These are phyloP conservation scores for Tanytarsus gracilentus DNA, from an alignment of 2,888 invertebrate species.

Conservation along the genomic window DNA sequence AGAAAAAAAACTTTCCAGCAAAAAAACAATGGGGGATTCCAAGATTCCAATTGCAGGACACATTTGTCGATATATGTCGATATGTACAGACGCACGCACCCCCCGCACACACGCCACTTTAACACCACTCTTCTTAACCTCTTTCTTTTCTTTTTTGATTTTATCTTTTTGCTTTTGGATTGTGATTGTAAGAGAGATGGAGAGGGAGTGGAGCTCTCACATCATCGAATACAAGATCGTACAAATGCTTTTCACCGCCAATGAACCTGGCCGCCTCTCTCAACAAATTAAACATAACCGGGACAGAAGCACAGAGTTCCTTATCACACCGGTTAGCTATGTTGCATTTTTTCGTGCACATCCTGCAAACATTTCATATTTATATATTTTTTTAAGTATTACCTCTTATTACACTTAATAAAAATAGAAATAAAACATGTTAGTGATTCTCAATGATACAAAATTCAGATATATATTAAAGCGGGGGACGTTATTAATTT, in stretches of 20 bases:
- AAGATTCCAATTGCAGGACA: not conserved
- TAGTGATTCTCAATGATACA: not conserved
- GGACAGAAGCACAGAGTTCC: not conserved
- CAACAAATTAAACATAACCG: not conserved
- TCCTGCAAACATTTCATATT: conserved; percentile 8
- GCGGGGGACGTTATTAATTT: too few relatives aligned
- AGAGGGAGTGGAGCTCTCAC: too few relatives aligned
- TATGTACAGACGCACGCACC: too few relatives aligned
- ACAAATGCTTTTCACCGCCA: conserved; percentile 2
- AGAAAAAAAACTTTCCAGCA: conserved; percentile 7
- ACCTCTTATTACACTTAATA: not conserved
- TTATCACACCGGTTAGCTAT: conserved; percentile 8
- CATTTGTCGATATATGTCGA: conserved; percentile 9
- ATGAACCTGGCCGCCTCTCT: not conserved
- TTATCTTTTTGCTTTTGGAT: too few relatives aligned
- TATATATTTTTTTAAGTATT: not conserved
- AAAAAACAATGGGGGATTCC: not conserved
- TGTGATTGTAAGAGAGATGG: too few relatives aligned
- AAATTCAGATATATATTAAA: too few relatives aligned
- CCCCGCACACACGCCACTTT: too few relatives aligned
- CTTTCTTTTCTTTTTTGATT: too few relatives aligned
- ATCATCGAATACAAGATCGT: not conserved
- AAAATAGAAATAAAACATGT: not conserved
- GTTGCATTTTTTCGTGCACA: not conserved
- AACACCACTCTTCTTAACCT: too few relatives aligned